Conservation (phyloP, 2,797 vertebrate species). For the Parambassis ranga region DNA sequence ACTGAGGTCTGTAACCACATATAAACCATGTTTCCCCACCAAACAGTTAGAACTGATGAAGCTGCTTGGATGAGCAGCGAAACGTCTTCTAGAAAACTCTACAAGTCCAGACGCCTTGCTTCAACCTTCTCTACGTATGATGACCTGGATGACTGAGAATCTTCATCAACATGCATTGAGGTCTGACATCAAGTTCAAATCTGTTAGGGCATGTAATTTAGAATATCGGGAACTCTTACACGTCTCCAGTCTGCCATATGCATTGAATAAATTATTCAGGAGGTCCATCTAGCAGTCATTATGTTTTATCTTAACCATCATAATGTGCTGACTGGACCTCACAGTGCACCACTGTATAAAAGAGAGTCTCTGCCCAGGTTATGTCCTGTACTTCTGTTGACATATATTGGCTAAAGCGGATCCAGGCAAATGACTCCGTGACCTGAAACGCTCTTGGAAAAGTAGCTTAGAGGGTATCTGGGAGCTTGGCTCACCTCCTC, state of each 20-base stretch:
- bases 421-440: conserved; percentile 2
- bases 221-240: no score
- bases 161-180: no score
- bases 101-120: no score
- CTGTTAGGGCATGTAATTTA: no score
- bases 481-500: background rate
- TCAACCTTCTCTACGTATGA: no score
- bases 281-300: background rate
- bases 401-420: conserved; percentile 1
- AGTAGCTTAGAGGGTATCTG: conserved; percentile 34
- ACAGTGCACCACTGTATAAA: background rate
- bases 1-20: no score
- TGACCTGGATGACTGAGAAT: no score
- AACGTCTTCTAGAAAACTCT: no score
- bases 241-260: background rate
- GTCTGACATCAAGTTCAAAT: no score
- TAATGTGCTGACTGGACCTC: conserved; percentile 22
- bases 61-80: no score
- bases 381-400: conserved; percentile 1
- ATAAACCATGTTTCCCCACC: no score
- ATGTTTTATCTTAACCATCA: conserved; percentile 11
- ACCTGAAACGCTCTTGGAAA: conserved; percentile 14
- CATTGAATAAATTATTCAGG: conserved; percentile 36
- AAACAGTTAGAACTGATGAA: no score
- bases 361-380: background rate